Percentiles rank a stretch among this genome's conserved stretches.
phyloP scores from a whole-genome alignment of 2,797 vertebrate genomes.

The Brotula barbata region DNA sequence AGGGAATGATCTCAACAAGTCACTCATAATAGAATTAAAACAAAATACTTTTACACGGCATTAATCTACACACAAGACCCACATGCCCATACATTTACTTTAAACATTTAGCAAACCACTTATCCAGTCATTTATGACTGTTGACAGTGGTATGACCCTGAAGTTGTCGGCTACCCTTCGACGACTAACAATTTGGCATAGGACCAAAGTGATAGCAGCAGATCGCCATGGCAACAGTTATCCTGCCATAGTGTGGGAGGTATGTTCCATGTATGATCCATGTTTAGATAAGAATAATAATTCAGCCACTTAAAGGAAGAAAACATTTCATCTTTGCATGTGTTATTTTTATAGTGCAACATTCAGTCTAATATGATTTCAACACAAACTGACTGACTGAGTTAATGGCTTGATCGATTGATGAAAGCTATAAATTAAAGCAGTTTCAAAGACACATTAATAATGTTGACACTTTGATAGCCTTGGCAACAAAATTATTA shows the following conservation, averaged over 20 bases:
- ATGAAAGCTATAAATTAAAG: not conserved
- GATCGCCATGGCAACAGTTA: slow-evolving; percentile 82
- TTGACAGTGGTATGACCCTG: slow-evolving; percentile 7
- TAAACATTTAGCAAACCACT: slow-evolving; percentile 12
- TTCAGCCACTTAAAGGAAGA: slow-evolving; percentile 52
- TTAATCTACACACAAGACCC: not conserved
- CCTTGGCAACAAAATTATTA: slow-evolving; percentile 18
- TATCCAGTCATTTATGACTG: slow-evolving; percentile 9
- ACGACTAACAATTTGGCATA: slow-evolving; percentile 58
- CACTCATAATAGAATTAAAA: not conserved
- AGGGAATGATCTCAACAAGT: not conserved
- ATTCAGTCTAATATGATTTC: not conserved
- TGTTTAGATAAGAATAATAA: slow-evolving; percentile 73
- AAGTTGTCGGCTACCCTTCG: slow-evolving; percentile 43
- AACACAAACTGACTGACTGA: not conserved
- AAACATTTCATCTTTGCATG: slow-evolving; percentile 13
- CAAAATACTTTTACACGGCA: not conserved
- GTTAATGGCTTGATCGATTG: not conserved
- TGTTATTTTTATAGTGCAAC: not conserved
- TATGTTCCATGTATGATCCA: slow-evolving; percentile 73
- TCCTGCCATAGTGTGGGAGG: slow-evolving; percentile 76
- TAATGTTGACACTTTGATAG: not conserved
- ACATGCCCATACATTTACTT: not conserved
- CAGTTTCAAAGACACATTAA: not conserved
- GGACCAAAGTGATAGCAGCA: slow-evolving; percentile 66